A percentile compares a stretch with the other conserved stretches of the same genome.
phyloP scores from a whole-genome alignment of 64 coral and sea anemone species.

The Pachyseris speciosa region DNA sequence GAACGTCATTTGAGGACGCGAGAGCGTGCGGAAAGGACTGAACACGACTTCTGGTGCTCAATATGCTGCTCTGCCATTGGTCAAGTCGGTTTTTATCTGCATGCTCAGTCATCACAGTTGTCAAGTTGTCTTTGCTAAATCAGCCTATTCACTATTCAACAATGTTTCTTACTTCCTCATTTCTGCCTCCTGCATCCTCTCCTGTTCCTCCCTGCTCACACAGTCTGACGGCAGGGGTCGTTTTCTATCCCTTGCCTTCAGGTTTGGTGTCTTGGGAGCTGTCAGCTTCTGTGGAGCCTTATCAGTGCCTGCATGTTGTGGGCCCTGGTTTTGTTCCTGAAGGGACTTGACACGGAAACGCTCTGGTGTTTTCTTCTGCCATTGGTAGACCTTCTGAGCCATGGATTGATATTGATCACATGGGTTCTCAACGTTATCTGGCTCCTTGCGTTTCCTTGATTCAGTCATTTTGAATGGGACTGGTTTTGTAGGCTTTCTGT shows the following conservation, averaged over 20 bases:
- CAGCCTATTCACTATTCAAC: no score
- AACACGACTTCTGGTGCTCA: no score
- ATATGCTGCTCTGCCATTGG: no score
- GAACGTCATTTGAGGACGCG: no score
- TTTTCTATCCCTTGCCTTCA: constrained; percentile 44
- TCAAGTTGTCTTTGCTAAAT: no score
- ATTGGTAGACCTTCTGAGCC: constrained; percentile 76
- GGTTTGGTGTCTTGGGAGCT: constrained; percentile 64
- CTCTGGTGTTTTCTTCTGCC: constrained; percentile 72
- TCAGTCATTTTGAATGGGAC: constrained; percentile 84
- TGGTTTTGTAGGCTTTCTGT: constrained; percentile 74
- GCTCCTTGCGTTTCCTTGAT: constrained; percentile 53
- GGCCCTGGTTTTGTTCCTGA: constrained; percentile 17
- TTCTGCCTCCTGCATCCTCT: constrained; percentile 62
- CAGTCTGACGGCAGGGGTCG: constrained; percentile 52
- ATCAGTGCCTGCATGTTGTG: neutral
- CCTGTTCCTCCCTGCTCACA: constrained; percentile 65
- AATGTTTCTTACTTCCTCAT: constrained; percentile 64
- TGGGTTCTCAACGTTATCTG: constrained; percentile 42
- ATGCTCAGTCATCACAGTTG: no score
- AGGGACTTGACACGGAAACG: constrained; percentile 56
- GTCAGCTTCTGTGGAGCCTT: constrained; percentile 31
- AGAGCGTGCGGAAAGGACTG: no score
- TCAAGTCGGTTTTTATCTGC: no score
- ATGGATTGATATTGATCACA: constrained; percentile 63